Evolutionary conservation across 2,888 invertebrate species (phyloP).

Genomic region (Merodon equestris): DNA sequence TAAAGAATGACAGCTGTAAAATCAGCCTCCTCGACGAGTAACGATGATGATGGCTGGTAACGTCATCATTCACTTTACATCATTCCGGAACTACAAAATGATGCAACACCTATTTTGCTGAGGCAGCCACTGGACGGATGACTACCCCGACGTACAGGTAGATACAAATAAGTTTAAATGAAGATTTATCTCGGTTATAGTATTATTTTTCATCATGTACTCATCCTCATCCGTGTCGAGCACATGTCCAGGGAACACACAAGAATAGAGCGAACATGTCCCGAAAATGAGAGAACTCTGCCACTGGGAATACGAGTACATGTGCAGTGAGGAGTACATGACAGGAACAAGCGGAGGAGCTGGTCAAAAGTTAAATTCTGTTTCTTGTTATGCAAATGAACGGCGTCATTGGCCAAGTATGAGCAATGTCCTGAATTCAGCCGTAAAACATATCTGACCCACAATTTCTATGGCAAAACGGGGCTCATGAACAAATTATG

Average conservation of each 20-base stretch:
- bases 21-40: too few relatives aligned
- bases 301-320: not conserved
- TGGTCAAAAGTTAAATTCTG: slow-evolving; percentile 49
- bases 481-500: slow-evolving; percentile 32
- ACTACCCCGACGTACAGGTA: slow-evolving; percentile 34
- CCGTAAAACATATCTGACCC: slow-evolving; percentile 20
- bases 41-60: too few relatives aligned
- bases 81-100: too few relatives aligned
- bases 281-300: not conserved
- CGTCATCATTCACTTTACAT: slow-evolving; percentile 6
- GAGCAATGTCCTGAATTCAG: too few relatives aligned
- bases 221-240: not conserved
- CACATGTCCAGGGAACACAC: not conserved
- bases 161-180: slow-evolving; percentile 35
- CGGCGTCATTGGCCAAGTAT: slow-evolving; percentile 39
- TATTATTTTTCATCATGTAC: not conserved
- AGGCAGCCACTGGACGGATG: slow-evolving; percentile 19
- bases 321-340: slow-evolving; percentile 1
- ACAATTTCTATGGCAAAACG: slow-evolving; percentile 32
- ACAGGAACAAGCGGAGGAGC: slow-evolving; percentile 17
- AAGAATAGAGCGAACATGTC: slow-evolving; percentile 21
- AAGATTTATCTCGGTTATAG: slow-evolving; percentile 51
- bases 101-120: not conserved
- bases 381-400: slow-evolving; percentile 54
- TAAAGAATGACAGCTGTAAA: too few relatives aligned